A percentile compares a stretch with the other conserved stretches of the same genome.
Evolutionary conservation across 2,888 invertebrate species (phyloP).

Genomic region (Blastobasis lacticolella): DNA sequence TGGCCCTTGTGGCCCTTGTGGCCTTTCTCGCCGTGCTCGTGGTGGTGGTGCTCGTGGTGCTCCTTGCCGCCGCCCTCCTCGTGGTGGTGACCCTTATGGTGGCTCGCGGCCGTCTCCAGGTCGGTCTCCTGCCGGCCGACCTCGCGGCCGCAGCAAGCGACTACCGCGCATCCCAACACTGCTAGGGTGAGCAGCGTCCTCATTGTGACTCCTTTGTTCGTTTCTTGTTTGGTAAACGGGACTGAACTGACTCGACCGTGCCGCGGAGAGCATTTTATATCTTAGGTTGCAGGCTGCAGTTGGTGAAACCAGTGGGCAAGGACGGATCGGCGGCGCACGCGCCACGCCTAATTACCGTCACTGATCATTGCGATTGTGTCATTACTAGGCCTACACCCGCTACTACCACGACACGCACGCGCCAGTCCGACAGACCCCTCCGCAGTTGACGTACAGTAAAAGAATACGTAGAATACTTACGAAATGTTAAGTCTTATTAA

Average conservation of each 20-base stretch:
- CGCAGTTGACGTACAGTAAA: too few relatives aligned
- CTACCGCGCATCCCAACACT: conserved; percentile 49
- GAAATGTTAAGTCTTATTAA: too few relatives aligned
- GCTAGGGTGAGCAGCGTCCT: conserved; percentile 64
- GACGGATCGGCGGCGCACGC: conserved; percentile 47
- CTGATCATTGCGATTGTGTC: conserved; percentile 36
- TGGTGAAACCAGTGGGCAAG: conserved; percentile 68
- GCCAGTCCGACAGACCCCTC: too few relatives aligned
- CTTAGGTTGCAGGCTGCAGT: conserved; percentile 54
- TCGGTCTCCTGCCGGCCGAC: conserved; percentile 50
- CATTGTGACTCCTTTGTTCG: conserved; percentile 29
- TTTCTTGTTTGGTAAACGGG: conserved; percentile 22
- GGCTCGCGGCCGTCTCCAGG: conserved; percentile 66
- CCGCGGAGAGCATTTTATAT: conserved; percentile 61
- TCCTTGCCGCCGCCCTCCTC: conserved; percentile 80
- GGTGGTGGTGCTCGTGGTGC: conserved; percentile 79
- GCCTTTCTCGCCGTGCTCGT: conserved; percentile 82
- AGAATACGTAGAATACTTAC: too few relatives aligned
- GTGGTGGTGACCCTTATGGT: conserved; percentile 68
- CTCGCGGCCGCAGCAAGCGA: conserved; percentile 49
- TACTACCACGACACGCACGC: not conserved
- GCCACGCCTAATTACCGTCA: conserved; percentile 52
- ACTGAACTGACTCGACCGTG: conserved; percentile 49
- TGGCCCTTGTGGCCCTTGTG: conserved; percentile 85
- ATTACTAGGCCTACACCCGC: conserved; percentile 28